Evolutionary conservation across 2,888 invertebrate species (phyloP).

Genomic region (Lumbricus terrestris): DNA sequence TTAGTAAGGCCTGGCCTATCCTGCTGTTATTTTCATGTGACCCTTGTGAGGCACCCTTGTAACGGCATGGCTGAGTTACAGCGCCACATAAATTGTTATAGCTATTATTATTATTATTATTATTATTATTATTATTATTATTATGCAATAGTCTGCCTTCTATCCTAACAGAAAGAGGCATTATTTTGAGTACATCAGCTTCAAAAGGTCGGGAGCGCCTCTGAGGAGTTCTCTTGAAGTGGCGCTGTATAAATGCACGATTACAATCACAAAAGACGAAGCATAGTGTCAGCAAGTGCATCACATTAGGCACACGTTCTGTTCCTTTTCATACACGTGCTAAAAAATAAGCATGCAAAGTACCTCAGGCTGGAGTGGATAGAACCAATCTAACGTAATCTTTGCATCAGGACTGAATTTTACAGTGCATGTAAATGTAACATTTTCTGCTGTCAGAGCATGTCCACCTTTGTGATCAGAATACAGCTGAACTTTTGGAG

Average conservation of each 20-base stretch:
- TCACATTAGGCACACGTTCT: too few species aligned
- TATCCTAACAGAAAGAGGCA: background rate
- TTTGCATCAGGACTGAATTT: background rate
- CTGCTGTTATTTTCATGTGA: too few species aligned
- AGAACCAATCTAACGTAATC: background rate
- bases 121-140: too few species aligned
- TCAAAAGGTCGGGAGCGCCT: too few species aligned
- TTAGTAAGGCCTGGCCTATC: too few species aligned
- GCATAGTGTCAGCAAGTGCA: background rate
- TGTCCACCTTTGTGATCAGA: background rate
- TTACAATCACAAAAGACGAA: background rate
- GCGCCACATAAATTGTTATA: background rate
- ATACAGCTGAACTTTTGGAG: background rate
- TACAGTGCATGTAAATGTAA: background rate
- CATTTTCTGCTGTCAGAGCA: background rate
- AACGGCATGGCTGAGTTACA: too few species aligned
- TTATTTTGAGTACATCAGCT: too few species aligned
- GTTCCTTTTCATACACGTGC: too few species aligned
- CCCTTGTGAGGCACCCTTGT: too few species aligned
- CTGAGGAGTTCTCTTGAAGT: too few species aligned
- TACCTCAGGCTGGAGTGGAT: background rate
- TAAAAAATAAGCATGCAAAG: background rate
- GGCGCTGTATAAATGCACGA: too few species aligned
- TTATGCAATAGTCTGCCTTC: background rate
- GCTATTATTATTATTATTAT: too few species aligned